Conservation (phyloP, 2,888 invertebrate species). For the Rotaria sp. region DNA sequence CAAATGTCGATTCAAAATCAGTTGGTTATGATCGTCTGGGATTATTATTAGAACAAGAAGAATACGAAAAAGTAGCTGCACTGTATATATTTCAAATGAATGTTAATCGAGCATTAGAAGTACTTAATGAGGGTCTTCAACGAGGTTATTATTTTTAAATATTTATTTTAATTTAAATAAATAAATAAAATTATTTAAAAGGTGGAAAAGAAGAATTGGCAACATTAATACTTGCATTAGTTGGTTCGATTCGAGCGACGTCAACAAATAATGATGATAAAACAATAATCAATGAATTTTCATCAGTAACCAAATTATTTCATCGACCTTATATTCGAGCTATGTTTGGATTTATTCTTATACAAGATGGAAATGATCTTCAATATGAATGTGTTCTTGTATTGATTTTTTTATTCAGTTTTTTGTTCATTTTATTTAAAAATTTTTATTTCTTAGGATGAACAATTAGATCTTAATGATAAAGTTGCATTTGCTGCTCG, state of each 20-base stretch:
- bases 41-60: neutral
- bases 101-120: neutral
- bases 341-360: constrained; percentile 75
- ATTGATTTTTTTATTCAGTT: no score
- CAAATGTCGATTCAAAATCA: neutral
- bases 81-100: constrained; percentile 7
- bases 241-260: neutral
- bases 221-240: neutral
- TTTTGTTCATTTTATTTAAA: no score
- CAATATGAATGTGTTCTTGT: constrained; percentile 71
- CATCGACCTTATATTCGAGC: constrained; percentile 71
- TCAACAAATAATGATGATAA: neutral
- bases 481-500: constrained; percentile 15
- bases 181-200: neutral
- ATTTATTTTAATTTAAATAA: neutral
- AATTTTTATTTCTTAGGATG: neutral
- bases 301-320: neutral
- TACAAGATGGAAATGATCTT: constrained; percentile 64
- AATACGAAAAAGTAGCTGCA: constrained; percentile 1
- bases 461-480: constrained; percentile 27
- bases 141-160: neutral
- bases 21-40: neutral
- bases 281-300: neutral
- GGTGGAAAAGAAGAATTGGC: constrained; percentile 13
- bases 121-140: neutral